phyloP scores from a whole-genome alignment of 1,140 invertebrate genomes.

The Papilio polyxenes region DNA sequence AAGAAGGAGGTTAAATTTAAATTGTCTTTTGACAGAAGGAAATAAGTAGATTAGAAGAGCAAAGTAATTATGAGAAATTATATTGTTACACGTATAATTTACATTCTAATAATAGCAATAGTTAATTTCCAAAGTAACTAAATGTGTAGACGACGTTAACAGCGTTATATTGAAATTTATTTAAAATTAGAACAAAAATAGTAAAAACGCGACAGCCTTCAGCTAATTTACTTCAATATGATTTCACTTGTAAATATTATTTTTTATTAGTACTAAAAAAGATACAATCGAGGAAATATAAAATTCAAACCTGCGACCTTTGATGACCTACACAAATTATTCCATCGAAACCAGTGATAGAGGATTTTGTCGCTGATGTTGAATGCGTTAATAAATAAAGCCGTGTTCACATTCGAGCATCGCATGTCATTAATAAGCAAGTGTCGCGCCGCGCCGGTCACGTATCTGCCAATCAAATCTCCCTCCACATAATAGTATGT shows the following conservation, averaged over 20 bases:
- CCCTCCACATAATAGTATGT: background rate
- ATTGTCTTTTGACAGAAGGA: background rate
- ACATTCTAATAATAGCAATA: background rate
- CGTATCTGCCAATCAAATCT: conserved; percentile 24
- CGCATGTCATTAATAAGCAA: background rate
- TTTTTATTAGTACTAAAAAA: background rate
- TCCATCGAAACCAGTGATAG: background rate
- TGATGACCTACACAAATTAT: background rate
- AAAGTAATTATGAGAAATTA: background rate
- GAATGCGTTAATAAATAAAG: conserved; percentile 16
- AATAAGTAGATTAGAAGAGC: background rate
- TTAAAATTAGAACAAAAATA: no score
- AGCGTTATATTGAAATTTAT: no score
- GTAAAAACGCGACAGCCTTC: background rate
- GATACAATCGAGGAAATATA: background rate
- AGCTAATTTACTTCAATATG: background rate
- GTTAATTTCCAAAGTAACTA: background rate
- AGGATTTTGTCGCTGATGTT: background rate
- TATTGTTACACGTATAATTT: background rate
- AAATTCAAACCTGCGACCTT: background rate
- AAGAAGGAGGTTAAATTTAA: background rate
- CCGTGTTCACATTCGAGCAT: conserved; percentile 8
- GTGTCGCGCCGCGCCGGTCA: background rate
- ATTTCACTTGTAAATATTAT: no score
- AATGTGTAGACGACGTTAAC: background rate